phyloP scores from a whole-genome alignment of 2,888 invertebrate genomes.

The Acleris laterana region DNA sequence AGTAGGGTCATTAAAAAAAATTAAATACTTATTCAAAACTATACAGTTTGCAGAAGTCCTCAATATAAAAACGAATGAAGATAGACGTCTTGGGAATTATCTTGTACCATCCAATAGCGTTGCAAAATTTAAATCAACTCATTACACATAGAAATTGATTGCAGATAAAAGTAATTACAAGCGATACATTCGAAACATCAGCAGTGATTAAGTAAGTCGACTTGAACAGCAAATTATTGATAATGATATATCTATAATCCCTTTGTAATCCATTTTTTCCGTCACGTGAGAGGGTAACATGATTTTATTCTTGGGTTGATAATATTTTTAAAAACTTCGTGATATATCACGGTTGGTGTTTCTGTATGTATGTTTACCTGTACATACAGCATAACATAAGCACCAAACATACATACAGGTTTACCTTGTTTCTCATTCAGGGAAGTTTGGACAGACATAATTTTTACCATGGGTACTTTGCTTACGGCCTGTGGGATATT shows the following conservation, averaged over 20 bases:
- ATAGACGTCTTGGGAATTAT: conserved; percentile 1
- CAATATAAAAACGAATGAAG: conserved; percentile 1
- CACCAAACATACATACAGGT: too few relatives aligned
- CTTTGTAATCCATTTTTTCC: conserved; percentile 39
- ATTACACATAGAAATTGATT: conserved; percentile 15
- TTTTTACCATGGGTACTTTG: too few relatives aligned
- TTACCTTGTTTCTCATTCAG: too few relatives aligned
- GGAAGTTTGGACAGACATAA: too few relatives aligned
- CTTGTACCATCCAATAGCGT: too few relatives aligned
- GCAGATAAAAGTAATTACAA: conserved; percentile 20
- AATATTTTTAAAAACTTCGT: not conserved
- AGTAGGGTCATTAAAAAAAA: too few relatives aligned
- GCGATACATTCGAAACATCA: conserved; percentile 15
- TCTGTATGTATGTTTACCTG: too few relatives aligned
- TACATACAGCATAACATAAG: too few relatives aligned
- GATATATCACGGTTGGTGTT: too few relatives aligned
- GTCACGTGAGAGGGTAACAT: conserved; percentile 7
- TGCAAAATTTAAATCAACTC: not conserved
- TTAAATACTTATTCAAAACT: not conserved
- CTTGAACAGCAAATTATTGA: conserved; percentile 8
- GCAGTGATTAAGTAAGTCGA: conserved; percentile 20
- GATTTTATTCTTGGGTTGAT: conserved; percentile 12
- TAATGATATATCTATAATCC: conserved; percentile 48
- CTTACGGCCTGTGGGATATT: too few relatives aligned
- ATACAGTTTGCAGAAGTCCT: not conserved